Evolutionary conservation across 2,797 vertebrate species (phyloP).

Genomic region (Leptoclinus maculatus): DNA sequence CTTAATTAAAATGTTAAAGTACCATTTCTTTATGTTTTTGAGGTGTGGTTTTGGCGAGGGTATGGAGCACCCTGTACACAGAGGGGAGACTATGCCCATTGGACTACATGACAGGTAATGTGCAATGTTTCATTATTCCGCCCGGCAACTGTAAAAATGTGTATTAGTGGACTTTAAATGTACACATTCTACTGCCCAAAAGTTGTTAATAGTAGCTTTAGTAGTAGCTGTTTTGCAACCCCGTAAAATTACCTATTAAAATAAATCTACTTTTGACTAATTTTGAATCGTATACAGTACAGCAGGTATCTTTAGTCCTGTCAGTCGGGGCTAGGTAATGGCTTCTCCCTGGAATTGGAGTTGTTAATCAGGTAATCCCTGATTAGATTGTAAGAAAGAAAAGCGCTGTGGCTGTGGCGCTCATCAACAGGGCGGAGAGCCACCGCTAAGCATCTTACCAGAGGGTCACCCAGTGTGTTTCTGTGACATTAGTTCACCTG

Average conservation of each 20-base stretch:
- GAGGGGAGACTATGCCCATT: slow-evolving; percentile 89
- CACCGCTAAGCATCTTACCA: slow-evolving; percentile 5
- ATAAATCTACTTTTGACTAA: neutral
- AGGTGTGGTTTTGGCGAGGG: slow-evolving; percentile 84
- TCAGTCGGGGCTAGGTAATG: slow-evolving; percentile 4
- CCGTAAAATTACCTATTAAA: neutral
- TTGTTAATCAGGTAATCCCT: slow-evolving; percentile 59
- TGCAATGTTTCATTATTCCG: slow-evolving; percentile 20
- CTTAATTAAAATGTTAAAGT: slow-evolving; percentile 13
- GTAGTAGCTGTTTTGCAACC: neutral
- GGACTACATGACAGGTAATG: slow-evolving; percentile 89
- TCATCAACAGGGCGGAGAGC: slow-evolving; percentile 6
- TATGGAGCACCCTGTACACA: slow-evolving; percentile 91
- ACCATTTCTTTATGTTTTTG: slow-evolving; percentile 38
- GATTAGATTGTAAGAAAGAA: slow-evolving; percentile 47
- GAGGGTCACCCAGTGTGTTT: slow-evolving; percentile 9
- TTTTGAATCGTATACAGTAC: neutral
- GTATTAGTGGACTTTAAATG: neutral
- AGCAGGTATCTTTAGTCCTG: neutral
- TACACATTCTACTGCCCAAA: neutral
- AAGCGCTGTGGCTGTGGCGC: neutral
- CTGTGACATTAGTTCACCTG: neutral
- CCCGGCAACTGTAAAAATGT: slow-evolving; percentile 9
- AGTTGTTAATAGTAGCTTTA: neutral
- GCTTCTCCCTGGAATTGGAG: slow-evolving; percentile 23